These are phyloP conservation scores for Pseudorhombus dupliciocellatus DNA, from an alignment of 2,113 vertebrate species.

Conservation along the genomic window DNA sequence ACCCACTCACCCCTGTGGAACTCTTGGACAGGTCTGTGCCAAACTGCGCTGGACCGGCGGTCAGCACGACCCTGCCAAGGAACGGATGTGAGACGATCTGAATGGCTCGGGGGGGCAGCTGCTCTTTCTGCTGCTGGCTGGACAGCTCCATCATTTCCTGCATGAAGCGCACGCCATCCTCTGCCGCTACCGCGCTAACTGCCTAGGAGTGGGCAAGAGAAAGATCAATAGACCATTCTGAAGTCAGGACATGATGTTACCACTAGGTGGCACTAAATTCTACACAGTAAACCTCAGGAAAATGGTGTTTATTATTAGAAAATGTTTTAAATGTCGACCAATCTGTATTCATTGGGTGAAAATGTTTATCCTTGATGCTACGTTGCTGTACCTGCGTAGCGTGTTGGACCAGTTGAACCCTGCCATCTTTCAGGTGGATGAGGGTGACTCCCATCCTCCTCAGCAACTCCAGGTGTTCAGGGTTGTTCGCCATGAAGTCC, in stretches of 20 bases:
- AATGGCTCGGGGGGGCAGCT: slow-evolving; percentile 95
- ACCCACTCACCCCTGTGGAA: slow-evolving; percentile 86
- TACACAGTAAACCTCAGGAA: too few species aligned
- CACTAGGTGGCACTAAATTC: too few species aligned
- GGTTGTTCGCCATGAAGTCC: slow-evolving; percentile 99
- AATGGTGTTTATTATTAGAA: too few species aligned
- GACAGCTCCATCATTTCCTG: slow-evolving; percentile 99
- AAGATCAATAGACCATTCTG: neutral
- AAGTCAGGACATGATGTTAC: neutral
- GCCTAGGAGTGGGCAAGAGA: slow-evolving; percentile 78
- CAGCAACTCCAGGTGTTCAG: slow-evolving; percentile 96
- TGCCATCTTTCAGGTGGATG: slow-evolving; percentile 96
- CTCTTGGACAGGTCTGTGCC: slow-evolving; percentile 95
- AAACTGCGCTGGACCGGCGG: slow-evolving; percentile 96
- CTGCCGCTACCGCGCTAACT: slow-evolving; percentile 93
- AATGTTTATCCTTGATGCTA: neutral
- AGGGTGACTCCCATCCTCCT: slow-evolving; percentile 98
- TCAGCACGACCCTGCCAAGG: slow-evolving; percentile 95
- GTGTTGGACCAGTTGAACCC: slow-evolving; percentile 97
- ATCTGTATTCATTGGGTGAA: too few species aligned
- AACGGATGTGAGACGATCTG: slow-evolving; percentile 97
- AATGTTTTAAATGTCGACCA: too few species aligned
- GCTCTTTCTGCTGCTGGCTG: slow-evolving; percentile 98
- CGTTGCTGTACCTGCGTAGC: slow-evolving; percentile 88
- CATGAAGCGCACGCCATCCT: slow-evolving; percentile 98